A percentile compares a stretch with the other conserved stretches of the same genome.
phyloP scores from a whole-genome alignment of 2,888 invertebrate species.

The Sminthurides aquaticus region DNA sequence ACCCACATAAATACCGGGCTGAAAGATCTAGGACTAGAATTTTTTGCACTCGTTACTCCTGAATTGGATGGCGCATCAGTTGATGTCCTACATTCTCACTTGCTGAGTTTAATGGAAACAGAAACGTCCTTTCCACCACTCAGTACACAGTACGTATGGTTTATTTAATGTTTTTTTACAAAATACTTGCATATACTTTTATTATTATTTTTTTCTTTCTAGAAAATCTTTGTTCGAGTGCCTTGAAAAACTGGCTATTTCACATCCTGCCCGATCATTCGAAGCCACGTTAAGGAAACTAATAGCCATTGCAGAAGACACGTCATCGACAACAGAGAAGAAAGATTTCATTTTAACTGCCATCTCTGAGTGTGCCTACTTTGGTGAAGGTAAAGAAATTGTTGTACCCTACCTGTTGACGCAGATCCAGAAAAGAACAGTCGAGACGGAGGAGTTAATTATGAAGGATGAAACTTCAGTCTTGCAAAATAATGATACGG shows the following conservation, averaged over 20 bases:
- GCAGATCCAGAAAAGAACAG: too few species aligned
- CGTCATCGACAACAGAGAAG: background rate
- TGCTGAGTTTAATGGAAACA: conserved; percentile 10
- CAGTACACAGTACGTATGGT: conserved; percentile 9
- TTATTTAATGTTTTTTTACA: background rate
- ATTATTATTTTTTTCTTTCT: background rate
- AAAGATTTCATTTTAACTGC: conserved; percentile 12
- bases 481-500: too few species aligned
- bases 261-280: background rate
- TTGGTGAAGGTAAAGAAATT: background rate
- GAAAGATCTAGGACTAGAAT: conserved; percentile 23
- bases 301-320: background rate
- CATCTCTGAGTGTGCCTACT: conserved; percentile 12
- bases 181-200: background rate
- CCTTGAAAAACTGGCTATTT: conserved; percentile 7
- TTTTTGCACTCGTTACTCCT: conserved; percentile 17
- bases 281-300: background rate
- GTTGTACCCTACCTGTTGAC: too few species aligned
- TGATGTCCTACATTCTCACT: conserved; percentile 11
- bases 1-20: conserved; percentile 31
- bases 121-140: conserved; percentile 8
- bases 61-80: conserved; percentile 9
- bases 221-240: conserved; percentile 12
- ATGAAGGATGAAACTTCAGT: too few species aligned
- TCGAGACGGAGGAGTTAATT: too few species aligned